Conservation (phyloP, 1,140 invertebrate species). For the Scaptomyza montana region DNA sequence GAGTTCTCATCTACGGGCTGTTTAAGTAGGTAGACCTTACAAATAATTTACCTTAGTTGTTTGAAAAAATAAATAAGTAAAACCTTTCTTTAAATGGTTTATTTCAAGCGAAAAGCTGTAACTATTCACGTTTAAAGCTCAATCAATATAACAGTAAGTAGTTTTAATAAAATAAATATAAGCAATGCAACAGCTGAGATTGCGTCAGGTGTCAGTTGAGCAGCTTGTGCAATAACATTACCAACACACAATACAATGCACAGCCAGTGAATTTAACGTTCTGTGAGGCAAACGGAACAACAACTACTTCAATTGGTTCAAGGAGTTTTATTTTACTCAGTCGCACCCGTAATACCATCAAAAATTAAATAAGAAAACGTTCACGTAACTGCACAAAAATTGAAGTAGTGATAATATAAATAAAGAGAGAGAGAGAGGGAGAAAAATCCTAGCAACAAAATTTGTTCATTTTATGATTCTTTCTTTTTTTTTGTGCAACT, state of each 20-base stretch:
- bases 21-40: too few relatives aligned
- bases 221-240: slow-evolving; percentile 26
- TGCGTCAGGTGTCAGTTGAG: slow-evolving; percentile 20
- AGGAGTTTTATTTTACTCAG: background rate
- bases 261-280: slow-evolving; percentile 17
- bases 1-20: background rate
- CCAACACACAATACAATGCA: slow-evolving; percentile 13
- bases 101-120: background rate
- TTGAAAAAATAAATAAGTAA: too few relatives aligned
- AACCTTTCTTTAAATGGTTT: too few relatives aligned
- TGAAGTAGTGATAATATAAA: slow-evolving; percentile 75
- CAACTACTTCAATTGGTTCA: slow-evolving; percentile 4
- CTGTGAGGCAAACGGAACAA: slow-evolving; percentile 13
- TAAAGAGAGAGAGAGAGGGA: background rate
- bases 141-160: background rate
- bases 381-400: slow-evolving; percentile 58
- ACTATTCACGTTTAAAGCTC: background rate
- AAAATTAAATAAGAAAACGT: slow-evolving; percentile 59
- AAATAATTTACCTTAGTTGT: too few relatives aligned
- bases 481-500: slow-evolving; percentile 44
- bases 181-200: slow-evolving; percentile 1
- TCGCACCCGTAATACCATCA: slow-evolving; percentile 32
- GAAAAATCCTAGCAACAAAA: slow-evolving; percentile 6
- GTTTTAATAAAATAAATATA: background rate
- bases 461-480: background rate